Evolutionary conservation across 2,888 invertebrate species (phyloP).

Genomic region (Melitaea athalia): DNA sequence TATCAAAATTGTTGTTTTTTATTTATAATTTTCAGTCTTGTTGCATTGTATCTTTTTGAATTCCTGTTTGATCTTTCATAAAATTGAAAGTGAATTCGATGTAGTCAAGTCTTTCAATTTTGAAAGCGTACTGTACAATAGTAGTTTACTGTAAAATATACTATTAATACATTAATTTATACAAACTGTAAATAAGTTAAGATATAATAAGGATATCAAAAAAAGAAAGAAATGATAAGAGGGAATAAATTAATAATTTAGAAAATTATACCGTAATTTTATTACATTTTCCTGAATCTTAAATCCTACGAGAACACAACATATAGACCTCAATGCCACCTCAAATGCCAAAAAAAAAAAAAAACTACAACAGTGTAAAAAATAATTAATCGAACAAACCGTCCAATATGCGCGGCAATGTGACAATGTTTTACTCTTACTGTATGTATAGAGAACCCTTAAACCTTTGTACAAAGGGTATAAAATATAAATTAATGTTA

Average conservation of each 20-base stretch:
- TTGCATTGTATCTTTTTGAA: slow-evolving; percentile 41
- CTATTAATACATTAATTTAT: slow-evolving; percentile 79
- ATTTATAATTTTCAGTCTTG: slow-evolving; percentile 36
- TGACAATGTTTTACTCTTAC: no score
- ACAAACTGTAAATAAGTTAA: slow-evolving; percentile 80
- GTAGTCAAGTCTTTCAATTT: slow-evolving; percentile 73
- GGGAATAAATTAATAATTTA: slow-evolving; percentile 78
- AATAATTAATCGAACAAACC: no score
- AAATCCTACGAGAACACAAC: not conserved
- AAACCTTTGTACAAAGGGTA: no score
- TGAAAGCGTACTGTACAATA: slow-evolving; percentile 78
- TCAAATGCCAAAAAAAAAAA: no score
- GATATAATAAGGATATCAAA: slow-evolving; percentile 77
- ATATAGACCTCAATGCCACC: no score
- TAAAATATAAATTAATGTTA: no score
- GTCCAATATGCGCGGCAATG: no score
- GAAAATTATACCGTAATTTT: slow-evolving; percentile 57
- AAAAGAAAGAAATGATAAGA: slow-evolving; percentile 77
- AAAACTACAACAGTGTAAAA: no score
- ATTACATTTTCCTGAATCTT: slow-evolving; percentile 42
- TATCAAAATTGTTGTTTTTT: slow-evolving; percentile 44
- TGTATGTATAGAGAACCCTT: no score
- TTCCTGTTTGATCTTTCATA: slow-evolving; percentile 45
- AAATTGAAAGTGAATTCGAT: slow-evolving; percentile 48
- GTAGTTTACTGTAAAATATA: slow-evolving; percentile 75